Conservation (phyloP, 2,113 vertebrate species). For the Centrocercus urophasianus region DNA sequence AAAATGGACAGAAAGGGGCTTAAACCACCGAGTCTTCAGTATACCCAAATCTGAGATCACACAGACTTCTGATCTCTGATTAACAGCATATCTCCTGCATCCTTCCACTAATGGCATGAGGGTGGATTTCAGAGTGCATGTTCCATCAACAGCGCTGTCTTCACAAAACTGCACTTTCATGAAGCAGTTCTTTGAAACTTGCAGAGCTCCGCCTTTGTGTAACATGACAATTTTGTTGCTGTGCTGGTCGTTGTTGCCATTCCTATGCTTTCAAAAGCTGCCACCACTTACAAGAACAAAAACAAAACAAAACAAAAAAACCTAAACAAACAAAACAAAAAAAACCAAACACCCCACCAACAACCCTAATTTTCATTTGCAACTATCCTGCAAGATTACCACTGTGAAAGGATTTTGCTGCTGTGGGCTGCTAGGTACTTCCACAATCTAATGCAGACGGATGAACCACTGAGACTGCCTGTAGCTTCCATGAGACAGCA, state of each 20-base stretch:
- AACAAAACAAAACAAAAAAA: not conserved
- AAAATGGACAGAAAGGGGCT: conserved; percentile 44
- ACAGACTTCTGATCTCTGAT: not conserved
- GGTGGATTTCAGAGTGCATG: not conserved
- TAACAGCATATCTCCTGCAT: conserved; percentile 41
- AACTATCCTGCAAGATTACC: conserved; percentile 42
- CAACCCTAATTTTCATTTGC: conserved; percentile 8
- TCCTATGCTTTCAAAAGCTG: conserved; percentile 44
- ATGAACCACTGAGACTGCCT: conserved; percentile 63
- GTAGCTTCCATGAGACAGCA: conserved; percentile 54
- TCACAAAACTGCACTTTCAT: not conserved
- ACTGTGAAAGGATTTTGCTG: conserved; percentile 23
- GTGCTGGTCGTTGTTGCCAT: conserved; percentile 31
- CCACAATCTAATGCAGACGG: conserved; percentile 38
- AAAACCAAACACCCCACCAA: not conserved
- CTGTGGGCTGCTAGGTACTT: conserved; percentile 65
- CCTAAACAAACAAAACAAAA: not conserved
- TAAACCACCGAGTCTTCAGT: conserved; percentile 49
- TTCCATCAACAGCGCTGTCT: not conserved
- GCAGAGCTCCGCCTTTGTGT: conserved; percentile 35
- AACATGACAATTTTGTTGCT: not conserved
- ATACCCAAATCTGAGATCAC: conserved; percentile 42
- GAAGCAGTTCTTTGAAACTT: conserved; percentile 32
- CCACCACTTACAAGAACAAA: not conserved
- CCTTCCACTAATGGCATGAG: not conserved